Percentiles rank a stretch among this genome's conserved stretches.
These are phyloP conservation scores for Neoaliturus tenellus DNA, from an alignment of 2,888 invertebrate species.

Conservation along the genomic window DNA sequence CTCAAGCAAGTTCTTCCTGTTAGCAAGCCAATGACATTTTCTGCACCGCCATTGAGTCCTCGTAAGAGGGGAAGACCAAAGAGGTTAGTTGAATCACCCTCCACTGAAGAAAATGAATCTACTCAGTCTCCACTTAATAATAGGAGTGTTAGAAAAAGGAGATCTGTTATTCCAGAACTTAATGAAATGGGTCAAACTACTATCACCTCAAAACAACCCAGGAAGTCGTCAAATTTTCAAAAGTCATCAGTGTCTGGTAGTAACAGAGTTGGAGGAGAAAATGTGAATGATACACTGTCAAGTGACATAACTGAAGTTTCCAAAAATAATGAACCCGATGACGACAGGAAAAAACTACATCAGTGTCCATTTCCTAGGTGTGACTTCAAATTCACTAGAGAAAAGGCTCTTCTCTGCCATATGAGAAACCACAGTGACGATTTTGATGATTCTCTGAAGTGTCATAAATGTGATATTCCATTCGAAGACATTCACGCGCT, in stretches of 20 bases:
- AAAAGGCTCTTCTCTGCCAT: conserved; percentile 36
- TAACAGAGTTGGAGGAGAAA: neutral
- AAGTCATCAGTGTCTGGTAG: neutral
- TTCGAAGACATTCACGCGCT: conserved; percentile 18
- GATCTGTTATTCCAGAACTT: neutral
- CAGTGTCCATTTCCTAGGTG: conserved; percentile 25
- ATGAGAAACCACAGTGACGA: conserved; percentile 42
- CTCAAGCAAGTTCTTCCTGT: neutral
- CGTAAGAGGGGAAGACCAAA: conserved; percentile 36
- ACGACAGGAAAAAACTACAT: neutral
- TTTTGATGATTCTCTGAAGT: conserved; percentile 11
- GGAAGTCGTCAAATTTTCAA: neutral
- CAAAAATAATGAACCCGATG: neutral
- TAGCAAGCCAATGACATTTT: neutral
- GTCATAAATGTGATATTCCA: conserved; percentile 36
- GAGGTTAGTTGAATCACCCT: neutral
- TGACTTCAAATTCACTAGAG: conserved; percentile 20
- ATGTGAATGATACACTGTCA: neutral
- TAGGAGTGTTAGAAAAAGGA: neutral
- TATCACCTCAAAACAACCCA: neutral
- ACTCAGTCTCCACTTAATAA: neutral
- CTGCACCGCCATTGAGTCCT: neutral
- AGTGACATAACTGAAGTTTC: neutral
- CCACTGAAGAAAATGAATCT: neutral
- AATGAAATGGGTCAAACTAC: neutral